Evolutionary conservation across 2,797 vertebrate species (phyloP).

Genomic region (Limnodromus scolopaceus): DNA sequence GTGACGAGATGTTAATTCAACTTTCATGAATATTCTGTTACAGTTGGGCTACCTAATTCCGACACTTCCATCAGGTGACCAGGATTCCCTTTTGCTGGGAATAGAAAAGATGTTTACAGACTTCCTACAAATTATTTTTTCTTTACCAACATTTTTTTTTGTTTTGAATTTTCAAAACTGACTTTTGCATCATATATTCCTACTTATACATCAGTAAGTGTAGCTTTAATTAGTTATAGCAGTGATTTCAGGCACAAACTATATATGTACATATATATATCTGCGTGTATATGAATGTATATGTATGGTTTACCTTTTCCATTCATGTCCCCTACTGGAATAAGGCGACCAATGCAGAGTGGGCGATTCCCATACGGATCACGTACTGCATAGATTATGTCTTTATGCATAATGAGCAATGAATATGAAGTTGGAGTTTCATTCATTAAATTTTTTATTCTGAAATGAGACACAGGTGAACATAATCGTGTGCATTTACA

Average conservation of each 20-base stretch:
- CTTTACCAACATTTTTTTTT: not conserved
- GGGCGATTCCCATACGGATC: conserved; percentile 97
- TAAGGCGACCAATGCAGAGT: conserved; percentile 91
- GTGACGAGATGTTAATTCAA: not conserved
- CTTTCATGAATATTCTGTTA: not conserved
- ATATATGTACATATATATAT: not conserved
- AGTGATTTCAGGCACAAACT: not conserved
- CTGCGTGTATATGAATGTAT: not conserved
- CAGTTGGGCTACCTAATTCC: not conserved
- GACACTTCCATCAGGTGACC: not conserved
- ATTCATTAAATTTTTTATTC: conserved; percentile 96
- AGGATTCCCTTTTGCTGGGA: not conserved
- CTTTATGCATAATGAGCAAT: conserved; percentile 93
- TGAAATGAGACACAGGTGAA: conserved; percentile 68
- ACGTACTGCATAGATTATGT: conserved; percentile 94
- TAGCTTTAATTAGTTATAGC: not conserved
- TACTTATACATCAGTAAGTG: not conserved
- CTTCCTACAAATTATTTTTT: not conserved
- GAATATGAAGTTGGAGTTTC: conserved; percentile 96
- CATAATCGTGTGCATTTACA: not conserved
- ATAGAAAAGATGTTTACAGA: not conserved
- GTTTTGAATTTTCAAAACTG: not conserved
- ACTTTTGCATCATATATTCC: not conserved
- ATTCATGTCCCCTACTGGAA: conserved; percentile 89
- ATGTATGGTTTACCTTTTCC: conserved; percentile 85